These are phyloP conservation scores for Tachysurus vachellii DNA, from an alignment of 2,113 vertebrate species.

Conservation along the genomic window DNA sequence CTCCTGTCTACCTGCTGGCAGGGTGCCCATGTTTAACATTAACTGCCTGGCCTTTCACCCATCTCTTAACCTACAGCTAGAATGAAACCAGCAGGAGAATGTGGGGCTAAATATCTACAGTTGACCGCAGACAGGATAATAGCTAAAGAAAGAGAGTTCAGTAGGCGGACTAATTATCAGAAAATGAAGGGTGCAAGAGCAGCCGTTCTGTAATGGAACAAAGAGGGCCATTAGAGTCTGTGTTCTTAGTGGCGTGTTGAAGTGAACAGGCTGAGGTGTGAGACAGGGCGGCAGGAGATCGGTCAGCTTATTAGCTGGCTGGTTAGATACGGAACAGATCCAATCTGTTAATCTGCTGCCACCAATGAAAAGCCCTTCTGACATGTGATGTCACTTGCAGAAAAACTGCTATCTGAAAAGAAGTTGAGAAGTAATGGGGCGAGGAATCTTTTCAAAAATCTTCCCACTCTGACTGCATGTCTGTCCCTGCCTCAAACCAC, in stretches of 20 bases:
- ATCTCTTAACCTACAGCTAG: conserved; percentile 19
- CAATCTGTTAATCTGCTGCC: conserved; percentile 53
- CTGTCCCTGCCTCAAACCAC: no score
- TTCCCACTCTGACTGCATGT: background rate
- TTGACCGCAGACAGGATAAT: conserved; percentile 37
- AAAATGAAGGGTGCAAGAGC: conserved; percentile 41
- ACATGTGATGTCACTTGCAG: conserved; percentile 49
- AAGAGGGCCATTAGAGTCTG: conserved; percentile 49
- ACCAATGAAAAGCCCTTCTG: conserved; percentile 44
- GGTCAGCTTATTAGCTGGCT: conserved; percentile 53
- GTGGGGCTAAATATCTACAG: conserved; percentile 35
- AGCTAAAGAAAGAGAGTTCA: conserved; percentile 30
- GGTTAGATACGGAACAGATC: conserved; percentile 51
- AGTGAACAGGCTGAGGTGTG: conserved; percentile 48
- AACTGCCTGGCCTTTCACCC: conserved; percentile 30
- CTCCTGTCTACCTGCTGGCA: conserved; percentile 3
- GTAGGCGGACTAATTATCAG: conserved; percentile 42
- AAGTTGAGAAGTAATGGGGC: background rate
- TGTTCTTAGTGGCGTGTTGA: conserved; percentile 42
- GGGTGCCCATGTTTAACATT: conserved; percentile 27
- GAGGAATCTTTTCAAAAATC: background rate
- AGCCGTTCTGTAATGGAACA: conserved; percentile 37
- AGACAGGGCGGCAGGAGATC: conserved; percentile 47
- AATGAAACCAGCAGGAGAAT: conserved; percentile 35
- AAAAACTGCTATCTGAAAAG: conserved; percentile 34